Evolutionary conservation across 2,113 vertebrate genomes (phyloP).

Genomic region (Laterallus jamaicensis): DNA sequence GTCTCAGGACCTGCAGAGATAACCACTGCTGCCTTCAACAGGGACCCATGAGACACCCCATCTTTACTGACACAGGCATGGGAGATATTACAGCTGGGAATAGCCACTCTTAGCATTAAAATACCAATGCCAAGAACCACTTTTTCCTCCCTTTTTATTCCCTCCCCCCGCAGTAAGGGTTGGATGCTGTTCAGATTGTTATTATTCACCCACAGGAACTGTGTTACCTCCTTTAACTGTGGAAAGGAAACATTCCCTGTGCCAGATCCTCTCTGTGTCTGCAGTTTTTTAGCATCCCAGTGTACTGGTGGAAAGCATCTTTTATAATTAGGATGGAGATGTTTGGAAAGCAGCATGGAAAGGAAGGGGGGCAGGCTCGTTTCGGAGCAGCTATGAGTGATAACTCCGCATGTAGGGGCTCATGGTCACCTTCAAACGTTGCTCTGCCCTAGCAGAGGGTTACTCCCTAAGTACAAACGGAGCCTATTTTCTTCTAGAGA

Average conservation of each 20-base stretch:
- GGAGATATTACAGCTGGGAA: neutral
- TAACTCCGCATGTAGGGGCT: neutral
- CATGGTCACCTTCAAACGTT: rapidly evolving
- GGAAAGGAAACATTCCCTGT: rapidly evolving
- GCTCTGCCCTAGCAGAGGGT: neutral
- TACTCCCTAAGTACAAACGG: neutral
- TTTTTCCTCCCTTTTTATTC: neutral
- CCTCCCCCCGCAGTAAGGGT: neutral
- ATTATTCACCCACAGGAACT: neutral
- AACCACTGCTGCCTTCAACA: neutral
- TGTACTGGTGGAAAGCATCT: neutral
- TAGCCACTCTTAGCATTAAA: neutral
- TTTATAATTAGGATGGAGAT: neutral
- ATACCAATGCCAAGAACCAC: neutral
- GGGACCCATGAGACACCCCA: neutral
- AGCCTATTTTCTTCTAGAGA: neutral
- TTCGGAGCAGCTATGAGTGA: neutral
- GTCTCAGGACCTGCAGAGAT: too few species aligned
- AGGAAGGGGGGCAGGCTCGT: neutral
- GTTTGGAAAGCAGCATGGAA: neutral
- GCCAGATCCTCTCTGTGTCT: neutral
- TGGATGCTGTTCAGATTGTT: neutral
- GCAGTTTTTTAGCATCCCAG: neutral
- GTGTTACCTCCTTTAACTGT: neutral
- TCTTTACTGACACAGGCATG: neutral